Percentiles rank a stretch among this genome's conserved stretches.
Conservation (phyloP, 2,113 vertebrate genomes). For the Xenus cinereus region DNA sequence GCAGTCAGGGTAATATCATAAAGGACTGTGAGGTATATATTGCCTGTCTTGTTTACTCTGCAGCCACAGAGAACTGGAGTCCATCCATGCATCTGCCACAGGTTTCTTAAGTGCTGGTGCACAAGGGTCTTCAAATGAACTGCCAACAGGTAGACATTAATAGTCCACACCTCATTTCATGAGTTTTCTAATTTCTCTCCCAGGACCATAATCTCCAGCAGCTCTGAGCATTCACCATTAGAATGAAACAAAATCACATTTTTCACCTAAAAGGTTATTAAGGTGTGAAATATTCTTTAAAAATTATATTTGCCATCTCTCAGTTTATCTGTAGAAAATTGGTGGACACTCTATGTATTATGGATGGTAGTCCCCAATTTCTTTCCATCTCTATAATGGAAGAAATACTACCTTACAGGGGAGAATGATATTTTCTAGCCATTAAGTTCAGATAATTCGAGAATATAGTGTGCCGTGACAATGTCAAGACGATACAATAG, state of each 20-base stretch:
- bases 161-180: background rate
- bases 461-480: background rate
- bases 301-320: background rate
- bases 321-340: background rate
- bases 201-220: background rate
- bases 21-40: background rate
- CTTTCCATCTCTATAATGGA: background rate
- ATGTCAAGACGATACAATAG: background rate
- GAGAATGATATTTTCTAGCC: background rate
- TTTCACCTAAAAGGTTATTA: background rate
- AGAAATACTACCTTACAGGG: background rate
- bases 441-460: background rate
- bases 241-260: background rate
- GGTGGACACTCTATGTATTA: background rate
- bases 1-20: background rate
- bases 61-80: background rate
- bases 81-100: background rate
- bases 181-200: background rate
- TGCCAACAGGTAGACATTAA: background rate
- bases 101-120: background rate
- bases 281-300: background rate
- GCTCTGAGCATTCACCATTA: background rate
- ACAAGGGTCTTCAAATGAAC: background rate
- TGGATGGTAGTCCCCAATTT: fast-evolving
- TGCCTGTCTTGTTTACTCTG: background rate